A percentile compares a stretch with the other conserved stretches of the same genome.
Evolutionary conservation across 2,113 vertebrate species (phyloP).

Genomic region (Melanerpes formicivorus): DNA sequence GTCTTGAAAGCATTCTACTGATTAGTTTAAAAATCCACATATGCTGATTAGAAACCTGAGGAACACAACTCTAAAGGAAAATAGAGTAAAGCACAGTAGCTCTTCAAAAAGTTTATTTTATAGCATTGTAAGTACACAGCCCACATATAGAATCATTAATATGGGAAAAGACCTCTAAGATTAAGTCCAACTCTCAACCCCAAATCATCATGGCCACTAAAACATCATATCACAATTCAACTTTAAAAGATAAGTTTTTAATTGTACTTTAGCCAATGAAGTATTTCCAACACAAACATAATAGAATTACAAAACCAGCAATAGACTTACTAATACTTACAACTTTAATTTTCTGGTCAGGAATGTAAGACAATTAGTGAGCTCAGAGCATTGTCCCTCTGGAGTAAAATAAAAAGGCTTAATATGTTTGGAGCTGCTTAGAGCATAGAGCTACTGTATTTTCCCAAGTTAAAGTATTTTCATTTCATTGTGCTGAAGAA

Average conservation of each 20-base stretch:
- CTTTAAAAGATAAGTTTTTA: conserved; percentile 18
- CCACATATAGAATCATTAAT: neutral
- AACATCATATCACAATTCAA: neutral
- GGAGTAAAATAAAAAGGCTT: conserved; percentile 41
- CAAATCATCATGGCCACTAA: no score
- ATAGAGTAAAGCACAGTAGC: neutral
- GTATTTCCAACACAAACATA: conserved; percentile 12
- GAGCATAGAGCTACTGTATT: conserved; percentile 1
- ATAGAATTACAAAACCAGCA: conserved; percentile 19
- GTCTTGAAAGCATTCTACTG: neutral
- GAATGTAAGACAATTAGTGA: conserved; percentile 28
- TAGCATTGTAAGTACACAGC: neutral
- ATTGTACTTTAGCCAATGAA: neutral
- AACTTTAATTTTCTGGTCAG: conserved; percentile 43
- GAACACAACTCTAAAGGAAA: neutral
- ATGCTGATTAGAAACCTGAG: neutral
- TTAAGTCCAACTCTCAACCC: no score
- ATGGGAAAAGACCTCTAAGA: no score
- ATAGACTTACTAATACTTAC: conserved; percentile 32
- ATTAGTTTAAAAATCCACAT: neutral
- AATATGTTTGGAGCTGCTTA: conserved; percentile 38
- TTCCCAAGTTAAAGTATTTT: conserved; percentile 33
- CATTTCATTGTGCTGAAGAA: conserved; percentile 29
- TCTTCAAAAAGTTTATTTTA: neutral
- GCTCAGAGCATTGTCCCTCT: conserved; percentile 1